Conservation (phyloP, 2,797 vertebrate genomes). For the Triplophysa bombifrons region DNA sequence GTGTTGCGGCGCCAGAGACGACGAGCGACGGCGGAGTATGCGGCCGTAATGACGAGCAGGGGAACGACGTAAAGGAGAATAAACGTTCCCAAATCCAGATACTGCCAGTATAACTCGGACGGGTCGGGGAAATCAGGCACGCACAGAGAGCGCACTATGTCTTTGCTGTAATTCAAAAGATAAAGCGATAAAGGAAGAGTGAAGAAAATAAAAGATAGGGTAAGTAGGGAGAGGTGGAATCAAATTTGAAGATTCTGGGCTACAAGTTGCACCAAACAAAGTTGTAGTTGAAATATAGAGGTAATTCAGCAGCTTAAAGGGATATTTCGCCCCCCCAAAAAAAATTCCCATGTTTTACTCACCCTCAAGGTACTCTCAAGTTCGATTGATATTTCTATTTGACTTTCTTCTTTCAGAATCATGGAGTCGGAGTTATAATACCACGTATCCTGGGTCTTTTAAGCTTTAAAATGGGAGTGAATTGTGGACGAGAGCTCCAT, state of each 20-base stretch:
- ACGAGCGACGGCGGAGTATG: slow-evolving; percentile 86
- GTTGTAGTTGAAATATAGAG: no score
- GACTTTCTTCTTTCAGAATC: no score
- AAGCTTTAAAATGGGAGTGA: no score
- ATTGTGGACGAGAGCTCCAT: no score
- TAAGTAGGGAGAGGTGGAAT: neutral
- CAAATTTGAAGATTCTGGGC: neutral
- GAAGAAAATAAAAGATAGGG: neutral
- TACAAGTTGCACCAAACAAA: no score
- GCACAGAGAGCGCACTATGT: slow-evolving; percentile 84
- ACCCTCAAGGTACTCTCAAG: no score
- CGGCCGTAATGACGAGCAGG: slow-evolving; percentile 86
- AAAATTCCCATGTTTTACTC: no score
- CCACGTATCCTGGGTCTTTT: no score
- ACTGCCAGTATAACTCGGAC: slow-evolving; percentile 91
- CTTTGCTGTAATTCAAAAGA: slow-evolving; percentile 72
- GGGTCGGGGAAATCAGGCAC: slow-evolving; percentile 92
- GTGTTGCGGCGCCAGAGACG: slow-evolving; percentile 87
- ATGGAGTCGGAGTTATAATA: no score
- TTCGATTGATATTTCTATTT: no score
- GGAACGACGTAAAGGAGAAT: slow-evolving; percentile 89
- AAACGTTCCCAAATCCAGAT: slow-evolving; percentile 90
- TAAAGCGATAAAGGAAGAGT: neutral
- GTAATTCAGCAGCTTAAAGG: no score
- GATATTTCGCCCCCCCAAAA: no score